phyloP scores from a whole-genome alignment of 2,888 invertebrate genomes.

The Steromphala cineraria region DNA sequence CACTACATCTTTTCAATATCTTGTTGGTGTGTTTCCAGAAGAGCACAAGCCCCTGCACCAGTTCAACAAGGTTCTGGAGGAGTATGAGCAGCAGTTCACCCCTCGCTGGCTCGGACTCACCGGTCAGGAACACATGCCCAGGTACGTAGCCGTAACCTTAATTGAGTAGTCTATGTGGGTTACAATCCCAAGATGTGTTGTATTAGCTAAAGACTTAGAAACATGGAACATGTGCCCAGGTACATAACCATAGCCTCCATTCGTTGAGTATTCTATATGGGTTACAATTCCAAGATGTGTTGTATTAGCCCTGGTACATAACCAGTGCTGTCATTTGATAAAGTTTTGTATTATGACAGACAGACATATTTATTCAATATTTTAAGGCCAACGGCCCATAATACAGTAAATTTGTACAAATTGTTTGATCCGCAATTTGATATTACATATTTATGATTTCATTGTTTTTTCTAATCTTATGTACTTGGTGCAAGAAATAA shows the following conservation, averaged over 20 bases:
- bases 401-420: too few species aligned
- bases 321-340: too few species aligned
- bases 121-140: slow-evolving; percentile 71
- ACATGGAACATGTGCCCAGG: slow-evolving; percentile 73
- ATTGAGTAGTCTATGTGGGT: not conserved
- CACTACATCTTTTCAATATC: too few species aligned
- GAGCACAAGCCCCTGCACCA: slow-evolving; percentile 61
- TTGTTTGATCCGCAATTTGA: too few species aligned
- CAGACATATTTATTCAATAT: too few species aligned
- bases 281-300: not conserved
- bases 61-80: slow-evolving; percentile 62
- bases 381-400: too few species aligned
- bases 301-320: slow-evolving; percentile 60
- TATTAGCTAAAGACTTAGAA: too few species aligned
- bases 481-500: too few species aligned
- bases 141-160: slow-evolving; percentile 60
- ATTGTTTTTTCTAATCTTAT: too few species aligned
- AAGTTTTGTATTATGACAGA: too few species aligned
- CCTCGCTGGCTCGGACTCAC: slow-evolving; percentile 72
- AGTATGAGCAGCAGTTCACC: slow-evolving; percentile 72
- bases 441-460: too few species aligned
- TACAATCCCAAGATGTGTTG: too few species aligned
- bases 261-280: not conserved
- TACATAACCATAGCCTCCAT: slow-evolving; percentile 43
- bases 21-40: slow-evolving; percentile 48